phyloP scores from a whole-genome alignment of 2,797 vertebrate species.

The Anniella stebbinsi region DNA sequence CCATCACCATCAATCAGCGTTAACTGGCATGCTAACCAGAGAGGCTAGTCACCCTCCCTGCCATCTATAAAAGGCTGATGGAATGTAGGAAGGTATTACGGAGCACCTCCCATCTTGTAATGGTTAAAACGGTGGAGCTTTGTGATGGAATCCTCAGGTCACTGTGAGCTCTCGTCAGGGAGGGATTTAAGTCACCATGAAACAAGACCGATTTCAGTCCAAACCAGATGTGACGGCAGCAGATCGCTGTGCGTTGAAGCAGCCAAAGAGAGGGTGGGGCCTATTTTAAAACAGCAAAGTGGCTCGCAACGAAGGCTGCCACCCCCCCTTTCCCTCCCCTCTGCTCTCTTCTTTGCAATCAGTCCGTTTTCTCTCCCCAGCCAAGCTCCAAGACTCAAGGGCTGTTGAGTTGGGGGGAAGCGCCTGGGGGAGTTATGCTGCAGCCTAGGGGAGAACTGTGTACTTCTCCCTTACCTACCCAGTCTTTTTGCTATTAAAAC shows the following conservation, averaged over 20 bases:
- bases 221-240: neutral
- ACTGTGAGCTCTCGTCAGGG: neutral
- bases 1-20: conserved; percentile 34
- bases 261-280: neutral
- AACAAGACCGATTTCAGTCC: neutral
- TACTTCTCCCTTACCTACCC: neutral
- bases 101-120: neutral
- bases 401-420: too few species aligned
- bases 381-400: neutral
- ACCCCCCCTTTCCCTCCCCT: neutral
- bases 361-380: neutral
- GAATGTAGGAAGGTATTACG: neutral
- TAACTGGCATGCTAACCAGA: conserved; percentile 12
- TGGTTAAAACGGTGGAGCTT: neutral
- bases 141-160: neutral
- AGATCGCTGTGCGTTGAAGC: neutral
- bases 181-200: neutral
- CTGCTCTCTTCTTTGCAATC: neutral
- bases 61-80: neutral
- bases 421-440: neutral
- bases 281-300: neutral
- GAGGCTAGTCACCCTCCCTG: neutral
- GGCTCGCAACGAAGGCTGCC: neutral
- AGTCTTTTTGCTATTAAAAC: neutral
- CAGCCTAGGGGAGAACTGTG: neutral